Conservation (phyloP, 1,140 invertebrate species). For the Nasonia giraulti region DNA sequence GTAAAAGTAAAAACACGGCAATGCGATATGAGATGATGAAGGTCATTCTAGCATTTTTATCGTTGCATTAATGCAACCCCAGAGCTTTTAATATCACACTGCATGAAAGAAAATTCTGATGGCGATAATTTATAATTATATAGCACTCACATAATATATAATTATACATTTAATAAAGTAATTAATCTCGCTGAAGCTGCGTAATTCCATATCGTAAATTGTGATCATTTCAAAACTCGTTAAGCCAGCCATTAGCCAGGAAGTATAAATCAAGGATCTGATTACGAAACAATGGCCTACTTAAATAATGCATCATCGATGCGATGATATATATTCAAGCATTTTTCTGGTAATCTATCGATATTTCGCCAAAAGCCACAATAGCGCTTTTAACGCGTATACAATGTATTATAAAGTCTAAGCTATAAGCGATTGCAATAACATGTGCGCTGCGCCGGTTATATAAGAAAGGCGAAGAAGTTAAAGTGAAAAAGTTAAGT, state of each 20-base stretch:
- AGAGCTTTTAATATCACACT: neutral
- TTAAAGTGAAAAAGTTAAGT: conserved; percentile 52
- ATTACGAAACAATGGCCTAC: neutral
- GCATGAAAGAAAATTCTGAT: neutral
- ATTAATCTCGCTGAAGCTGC: neutral
- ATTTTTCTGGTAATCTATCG: too few species aligned
- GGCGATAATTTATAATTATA: neutral
- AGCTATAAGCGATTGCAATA: conserved; percentile 35
- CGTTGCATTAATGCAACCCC: too few species aligned
- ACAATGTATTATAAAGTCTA: neutral
- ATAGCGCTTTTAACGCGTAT: neutral
- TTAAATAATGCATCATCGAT: neutral
- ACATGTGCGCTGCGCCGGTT: neutral
- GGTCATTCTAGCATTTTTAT: neutral
- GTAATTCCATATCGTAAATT: neutral
- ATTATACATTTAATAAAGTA: neutral
- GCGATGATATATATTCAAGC: neutral
- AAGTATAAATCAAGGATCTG: neutral
- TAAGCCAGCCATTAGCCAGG: neutral
- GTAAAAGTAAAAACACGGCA: too few species aligned
- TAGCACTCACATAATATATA: neutral
- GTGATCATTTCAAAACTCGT: neutral
- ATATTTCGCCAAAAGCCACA: too few species aligned
- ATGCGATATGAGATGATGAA: too few species aligned
- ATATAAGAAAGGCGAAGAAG: conserved; percentile 3